Percentiles rank a stretch among this genome's conserved stretches.
phyloP scores from a whole-genome alignment of 2,113 vertebrate species.

The Myotis lucifugus region DNA sequence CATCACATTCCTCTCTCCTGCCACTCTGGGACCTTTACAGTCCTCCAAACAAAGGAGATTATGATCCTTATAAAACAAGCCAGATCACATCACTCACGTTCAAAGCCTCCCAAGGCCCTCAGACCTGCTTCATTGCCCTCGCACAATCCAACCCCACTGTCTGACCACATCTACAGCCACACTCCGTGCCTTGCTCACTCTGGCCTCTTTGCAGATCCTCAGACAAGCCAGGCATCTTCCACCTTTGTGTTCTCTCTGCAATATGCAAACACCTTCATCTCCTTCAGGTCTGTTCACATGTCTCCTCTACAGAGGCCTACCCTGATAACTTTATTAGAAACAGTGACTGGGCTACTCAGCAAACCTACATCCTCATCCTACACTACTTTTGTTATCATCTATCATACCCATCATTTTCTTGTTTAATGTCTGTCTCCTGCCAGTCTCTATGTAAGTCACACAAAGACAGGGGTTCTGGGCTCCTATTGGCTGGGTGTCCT shows the following conservation, averaged over 20 bases:
- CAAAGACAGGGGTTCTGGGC: background rate
- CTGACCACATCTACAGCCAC: background rate
- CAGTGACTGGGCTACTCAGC: background rate
- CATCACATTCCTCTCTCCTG: background rate
- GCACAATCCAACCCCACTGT: accelerated
- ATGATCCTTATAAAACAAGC: background rate
- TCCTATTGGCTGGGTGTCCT: background rate
- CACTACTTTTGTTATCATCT: background rate
- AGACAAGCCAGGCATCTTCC: background rate
- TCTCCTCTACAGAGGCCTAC: background rate
- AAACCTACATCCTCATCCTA: background rate
- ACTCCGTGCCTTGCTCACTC: background rate
- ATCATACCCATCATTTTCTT: background rate
- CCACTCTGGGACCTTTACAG: background rate
- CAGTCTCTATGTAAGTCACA: background rate
- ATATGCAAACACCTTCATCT: background rate
- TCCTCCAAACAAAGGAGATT: background rate
- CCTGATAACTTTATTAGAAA: background rate
- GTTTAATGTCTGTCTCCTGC: background rate
- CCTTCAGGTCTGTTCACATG: background rate
- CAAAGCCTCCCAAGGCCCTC: background rate
- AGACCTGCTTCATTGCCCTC: accelerated
- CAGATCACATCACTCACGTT: background rate
- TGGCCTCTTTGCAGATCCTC: background rate
- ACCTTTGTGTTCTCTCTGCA: background rate